A percentile compares a stretch with the other conserved stretches of the same genome.
phyloP scores from a whole-genome alignment of 2,113 vertebrate genomes.

The Lepidothrix coronata region DNA sequence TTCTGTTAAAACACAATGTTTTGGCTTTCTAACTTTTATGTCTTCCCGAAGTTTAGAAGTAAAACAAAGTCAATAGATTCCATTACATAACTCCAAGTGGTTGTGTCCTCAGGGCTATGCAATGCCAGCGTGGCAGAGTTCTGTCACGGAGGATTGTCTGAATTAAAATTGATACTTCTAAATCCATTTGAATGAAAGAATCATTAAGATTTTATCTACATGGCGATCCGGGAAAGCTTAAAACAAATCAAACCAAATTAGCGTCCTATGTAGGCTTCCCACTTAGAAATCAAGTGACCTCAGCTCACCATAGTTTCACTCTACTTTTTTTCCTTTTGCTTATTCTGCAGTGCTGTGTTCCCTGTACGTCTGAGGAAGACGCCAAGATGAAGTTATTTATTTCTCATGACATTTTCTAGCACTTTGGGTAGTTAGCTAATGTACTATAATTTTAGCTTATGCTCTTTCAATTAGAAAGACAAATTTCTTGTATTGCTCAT shows the following conservation, averaged over 20 bases:
- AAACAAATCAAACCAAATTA: not conserved
- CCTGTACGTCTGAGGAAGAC: not conserved
- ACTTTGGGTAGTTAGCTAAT: conserved; percentile 31
- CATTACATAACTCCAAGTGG: not conserved
- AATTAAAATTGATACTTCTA: not conserved
- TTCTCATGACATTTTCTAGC: conserved; percentile 36
- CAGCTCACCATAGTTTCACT: not conserved
- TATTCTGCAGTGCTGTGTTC: not conserved
- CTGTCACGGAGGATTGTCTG: not conserved
- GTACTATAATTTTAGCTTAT: conserved; percentile 40
- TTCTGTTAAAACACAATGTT: not conserved
- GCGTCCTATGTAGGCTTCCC: not conserved
- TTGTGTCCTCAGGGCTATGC: not conserved
- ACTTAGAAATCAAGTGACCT: not conserved
- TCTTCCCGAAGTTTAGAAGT: not conserved
- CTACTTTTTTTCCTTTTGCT: not conserved
- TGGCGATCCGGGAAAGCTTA: not conserved
- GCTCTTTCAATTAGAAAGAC: conserved; percentile 58
- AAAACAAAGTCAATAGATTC: not conserved
- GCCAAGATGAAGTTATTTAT: conserved; percentile 33
- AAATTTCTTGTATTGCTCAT: conserved; percentile 46
- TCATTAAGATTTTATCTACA: not conserved
- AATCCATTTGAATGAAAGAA: not conserved
- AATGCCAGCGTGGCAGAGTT: fast-evolving
- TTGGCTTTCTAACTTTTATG: not conserved